phyloP scores from a whole-genome alignment of 2,113 vertebrate species.

The Notiomystis cincta region DNA sequence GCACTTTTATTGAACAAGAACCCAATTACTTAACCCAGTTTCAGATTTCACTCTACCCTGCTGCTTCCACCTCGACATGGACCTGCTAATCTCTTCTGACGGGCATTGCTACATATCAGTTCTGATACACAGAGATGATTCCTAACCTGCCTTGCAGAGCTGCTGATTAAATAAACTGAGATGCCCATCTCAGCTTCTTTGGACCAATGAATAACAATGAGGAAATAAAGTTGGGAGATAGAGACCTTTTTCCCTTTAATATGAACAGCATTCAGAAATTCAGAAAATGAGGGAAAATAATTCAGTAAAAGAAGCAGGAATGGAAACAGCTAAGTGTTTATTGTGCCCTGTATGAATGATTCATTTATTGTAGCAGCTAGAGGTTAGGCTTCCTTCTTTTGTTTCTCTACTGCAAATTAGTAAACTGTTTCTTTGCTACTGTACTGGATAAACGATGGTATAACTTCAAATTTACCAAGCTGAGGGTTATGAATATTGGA shows the following conservation, averaged over 20 bases:
- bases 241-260: slow-evolving; percentile 39
- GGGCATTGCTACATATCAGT: slow-evolving; percentile 74
- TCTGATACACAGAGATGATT: slow-evolving; percentile 75
- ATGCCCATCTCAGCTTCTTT: slow-evolving; percentile 81
- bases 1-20: slow-evolving; percentile 91
- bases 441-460: background rate
- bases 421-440: background rate
- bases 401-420: background rate
- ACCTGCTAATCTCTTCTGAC: slow-evolving; percentile 90
- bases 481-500: background rate
- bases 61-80: slow-evolving; percentile 78
- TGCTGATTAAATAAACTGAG: slow-evolving; percentile 89
- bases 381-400: background rate
- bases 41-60: slow-evolving; percentile 81
- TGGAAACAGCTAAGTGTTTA: slow-evolving; percentile 14
- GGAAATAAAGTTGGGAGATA: slow-evolving; percentile 57
- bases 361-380: slow-evolving; percentile 1
- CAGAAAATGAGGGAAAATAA: background rate
- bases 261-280: slow-evolving; percentile 2
- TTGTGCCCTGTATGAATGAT: background rate
- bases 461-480: background rate
- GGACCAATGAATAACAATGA: slow-evolving; percentile 91
- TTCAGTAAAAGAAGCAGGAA: background rate
- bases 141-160: slow-evolving; percentile 76
- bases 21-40: slow-evolving; percentile 93